Evolutionary conservation across 2,113 vertebrate species (phyloP).

Genomic region (Heloderma charlesbogerti): DNA sequence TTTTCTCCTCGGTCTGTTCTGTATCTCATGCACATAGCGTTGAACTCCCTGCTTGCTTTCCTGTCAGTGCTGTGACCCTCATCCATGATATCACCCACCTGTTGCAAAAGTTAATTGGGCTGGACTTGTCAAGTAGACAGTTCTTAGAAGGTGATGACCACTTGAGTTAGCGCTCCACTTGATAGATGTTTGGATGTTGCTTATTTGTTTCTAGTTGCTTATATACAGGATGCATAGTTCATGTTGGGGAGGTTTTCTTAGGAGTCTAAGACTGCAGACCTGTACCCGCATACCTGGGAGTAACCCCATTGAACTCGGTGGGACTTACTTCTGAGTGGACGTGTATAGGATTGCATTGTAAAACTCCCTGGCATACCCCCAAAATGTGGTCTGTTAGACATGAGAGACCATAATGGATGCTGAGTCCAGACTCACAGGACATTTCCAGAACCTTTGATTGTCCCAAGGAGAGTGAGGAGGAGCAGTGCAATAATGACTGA

Average conservation of each 20-base stretch:
- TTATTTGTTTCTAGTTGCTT: neutral
- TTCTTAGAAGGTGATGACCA: neutral
- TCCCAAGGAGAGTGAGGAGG: neutral
- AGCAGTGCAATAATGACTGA: neutral
- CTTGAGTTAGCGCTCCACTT: neutral
- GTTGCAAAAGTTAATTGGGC: neutral
- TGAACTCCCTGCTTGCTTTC: neutral
- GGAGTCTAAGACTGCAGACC: no score
- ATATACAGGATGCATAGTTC: neutral
- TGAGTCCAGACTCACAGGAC: neutral
- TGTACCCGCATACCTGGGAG: no score
- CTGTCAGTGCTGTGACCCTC: neutral
- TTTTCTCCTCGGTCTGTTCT: neutral
- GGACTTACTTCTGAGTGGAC: no score
- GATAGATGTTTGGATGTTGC: neutral
- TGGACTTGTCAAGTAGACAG: neutral
- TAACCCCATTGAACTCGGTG: no score
- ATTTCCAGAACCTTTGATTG: neutral
- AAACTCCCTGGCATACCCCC: no score
- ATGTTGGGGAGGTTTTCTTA: neutral
- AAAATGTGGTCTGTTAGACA: neutral
- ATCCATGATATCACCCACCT: neutral
- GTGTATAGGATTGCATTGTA: no score
- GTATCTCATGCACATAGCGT: neutral
- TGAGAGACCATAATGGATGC: neutral